Evolutionary conservation across 2,113 vertebrate genomes (phyloP).

Genomic region (Sinosuthora webbiana): DNA sequence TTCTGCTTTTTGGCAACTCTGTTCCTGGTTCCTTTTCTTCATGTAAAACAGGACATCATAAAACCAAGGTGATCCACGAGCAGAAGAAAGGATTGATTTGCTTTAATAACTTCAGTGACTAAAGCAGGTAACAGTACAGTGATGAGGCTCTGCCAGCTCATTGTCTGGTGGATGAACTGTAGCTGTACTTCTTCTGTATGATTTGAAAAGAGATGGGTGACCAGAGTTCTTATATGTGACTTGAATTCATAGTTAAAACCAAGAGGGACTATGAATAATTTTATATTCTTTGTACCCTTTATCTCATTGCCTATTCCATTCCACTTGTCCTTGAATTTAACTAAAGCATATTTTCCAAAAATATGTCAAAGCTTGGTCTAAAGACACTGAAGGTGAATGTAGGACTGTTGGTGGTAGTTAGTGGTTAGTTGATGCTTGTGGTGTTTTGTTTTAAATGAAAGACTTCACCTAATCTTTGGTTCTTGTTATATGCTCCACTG

Average conservation of each 20-base stretch:
- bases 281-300: not conserved
- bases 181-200: not conserved
- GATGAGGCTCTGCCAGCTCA: not conserved
- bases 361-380: not conserved
- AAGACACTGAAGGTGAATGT: not conserved
- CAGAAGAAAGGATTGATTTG: conserved; percentile 22
- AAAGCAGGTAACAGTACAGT: conserved; percentile 28
- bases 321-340: not conserved
- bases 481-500: not conserved
- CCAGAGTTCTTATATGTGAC: not conserved
- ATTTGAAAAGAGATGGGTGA: not conserved
- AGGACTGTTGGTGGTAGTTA: not conserved
- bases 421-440: not conserved
- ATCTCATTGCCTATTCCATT: not conserved
- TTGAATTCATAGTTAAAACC: not conserved
- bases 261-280: not conserved
- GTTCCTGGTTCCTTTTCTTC: conserved; percentile 32
- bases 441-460: not conserved
- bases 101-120: conserved; percentile 30
- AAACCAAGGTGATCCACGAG: not conserved
- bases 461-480: not conserved
- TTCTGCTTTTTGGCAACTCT: conserved; percentile 38
- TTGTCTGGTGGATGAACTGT: not conserved
- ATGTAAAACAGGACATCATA: conserved; percentile 14
- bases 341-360: not conserved